A percentile compares a stretch with the other conserved stretches of the same genome.
Evolutionary conservation across 2,797 vertebrate species (phyloP).

Genomic region (Helarctos malayanus): DNA sequence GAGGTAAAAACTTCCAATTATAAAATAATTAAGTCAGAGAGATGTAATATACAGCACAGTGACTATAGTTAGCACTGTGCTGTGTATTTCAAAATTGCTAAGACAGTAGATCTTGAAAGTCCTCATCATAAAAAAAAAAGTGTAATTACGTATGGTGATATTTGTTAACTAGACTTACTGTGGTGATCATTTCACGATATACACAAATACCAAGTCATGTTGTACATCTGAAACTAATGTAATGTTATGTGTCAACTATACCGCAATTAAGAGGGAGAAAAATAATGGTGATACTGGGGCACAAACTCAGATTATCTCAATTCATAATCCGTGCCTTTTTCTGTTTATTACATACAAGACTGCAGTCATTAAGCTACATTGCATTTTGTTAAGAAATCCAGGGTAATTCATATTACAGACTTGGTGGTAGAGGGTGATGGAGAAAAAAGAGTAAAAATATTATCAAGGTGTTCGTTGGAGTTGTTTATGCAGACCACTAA

Average conservation of each 20-base stretch:
- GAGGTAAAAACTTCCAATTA: neutral
- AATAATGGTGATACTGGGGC: neutral
- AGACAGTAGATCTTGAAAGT: neutral
- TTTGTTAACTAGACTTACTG: neutral
- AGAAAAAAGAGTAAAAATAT: neutral
- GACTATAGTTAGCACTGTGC: neutral
- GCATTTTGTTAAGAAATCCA: neutral
- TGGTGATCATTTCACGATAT: neutral
- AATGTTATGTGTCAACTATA: neutral
- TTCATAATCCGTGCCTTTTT: neutral
- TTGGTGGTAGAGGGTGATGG: neutral
- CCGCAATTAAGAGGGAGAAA: neutral
- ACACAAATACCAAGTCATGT: neutral
- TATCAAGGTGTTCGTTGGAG: neutral
- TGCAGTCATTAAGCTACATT: neutral
- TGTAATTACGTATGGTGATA: neutral
- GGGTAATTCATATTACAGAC: neutral
- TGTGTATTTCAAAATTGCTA: neutral
- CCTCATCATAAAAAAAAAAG: neutral
- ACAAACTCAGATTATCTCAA: neutral
- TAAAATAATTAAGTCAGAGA: neutral
- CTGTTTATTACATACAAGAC: neutral
- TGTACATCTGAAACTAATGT: neutral
- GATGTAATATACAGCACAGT: neutral
- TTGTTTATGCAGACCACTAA: neutral